Conservation (phyloP, 1,140 invertebrate genomes). For the Maconellicoccus hirsutus region DNA sequence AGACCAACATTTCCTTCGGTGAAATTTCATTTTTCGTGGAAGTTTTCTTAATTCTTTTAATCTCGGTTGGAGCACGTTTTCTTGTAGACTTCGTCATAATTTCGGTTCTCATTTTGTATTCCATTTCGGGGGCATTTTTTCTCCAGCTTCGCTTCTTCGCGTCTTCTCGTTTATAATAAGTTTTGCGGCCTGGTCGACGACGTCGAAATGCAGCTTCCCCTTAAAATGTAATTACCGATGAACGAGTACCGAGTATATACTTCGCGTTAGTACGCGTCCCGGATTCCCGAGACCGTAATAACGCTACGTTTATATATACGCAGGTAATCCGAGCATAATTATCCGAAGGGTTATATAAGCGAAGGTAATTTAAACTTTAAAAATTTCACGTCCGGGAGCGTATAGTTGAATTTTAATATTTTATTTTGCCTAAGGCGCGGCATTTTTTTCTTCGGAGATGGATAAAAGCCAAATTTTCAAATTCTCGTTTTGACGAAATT, state of each 20-base stretch:
- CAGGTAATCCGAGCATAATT: not conserved
- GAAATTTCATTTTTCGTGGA: slow-evolving; percentile 9
- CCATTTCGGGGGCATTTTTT: not conserved
- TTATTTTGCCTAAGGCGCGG: not conserved
- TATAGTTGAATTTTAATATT: slow-evolving; percentile 6
- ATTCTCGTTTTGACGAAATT: too few relatives aligned
- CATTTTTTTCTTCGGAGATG: not conserved
- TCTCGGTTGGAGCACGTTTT: slow-evolving; percentile 7
- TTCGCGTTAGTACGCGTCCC: not conserved
- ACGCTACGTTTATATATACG: not conserved
- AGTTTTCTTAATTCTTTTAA: slow-evolving; percentile 1
- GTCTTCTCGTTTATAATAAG: not conserved
- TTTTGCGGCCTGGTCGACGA: not conserved
- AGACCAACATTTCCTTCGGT: not conserved
- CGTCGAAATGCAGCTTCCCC: not conserved
- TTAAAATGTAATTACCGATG: slow-evolving; percentile 9
- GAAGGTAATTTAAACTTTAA: not conserved
- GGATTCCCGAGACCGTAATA: not conserved
- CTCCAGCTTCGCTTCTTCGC: not conserved
- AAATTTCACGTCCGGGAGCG: not conserved
- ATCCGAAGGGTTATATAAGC: not conserved
- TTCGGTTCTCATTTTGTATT: slow-evolving; percentile 9
- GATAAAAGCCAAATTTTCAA: too few relatives aligned
- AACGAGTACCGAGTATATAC: not conserved
- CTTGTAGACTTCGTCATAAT: not conserved